Evolutionary conservation across 2,113 vertebrate genomes (phyloP), one percentile per base, ranked within the genome.

Genomic region (Phaethornis superciliosus): DNA sequence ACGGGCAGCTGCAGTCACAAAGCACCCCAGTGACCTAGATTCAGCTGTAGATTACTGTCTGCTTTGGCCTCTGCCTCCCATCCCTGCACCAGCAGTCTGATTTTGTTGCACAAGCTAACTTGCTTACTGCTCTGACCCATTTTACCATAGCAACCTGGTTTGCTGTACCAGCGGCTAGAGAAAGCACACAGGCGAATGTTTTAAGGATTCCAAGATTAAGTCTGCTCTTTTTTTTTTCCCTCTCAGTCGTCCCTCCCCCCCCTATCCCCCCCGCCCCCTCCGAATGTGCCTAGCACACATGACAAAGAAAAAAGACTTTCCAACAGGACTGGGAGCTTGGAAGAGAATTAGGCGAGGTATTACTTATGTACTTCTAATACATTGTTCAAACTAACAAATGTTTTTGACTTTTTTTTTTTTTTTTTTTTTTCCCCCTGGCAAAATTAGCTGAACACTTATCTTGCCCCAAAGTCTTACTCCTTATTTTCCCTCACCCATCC

Each of bases 11-110:
- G 97, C 97, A 96, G 97, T 97, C 97, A 95, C 90, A 97, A 97
- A 98, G 98, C 96, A 98, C 98, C 98, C 98, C 81, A 96, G 97
- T 99, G 99, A 99, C 99, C 99, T 98, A 99, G 97, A 99, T 99
- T 98, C 98, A 97, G 97, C 97, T 91, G 97, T 96, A 98, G 98
- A 98, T 98, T 97, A 96, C 95, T 97, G 97, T 97, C 94, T 95
- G 96, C 96, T 97, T 88, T 85, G 96, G 97, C 93, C 97, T 72
- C 77, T 67, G 78, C 95, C 74, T 96, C 96, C 97, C 90, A 72
- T 92, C 63, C 4, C 94, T 74, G 90, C 63, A 67, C 96, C 96
- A 88, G 87, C 95, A 97, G 95, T 90, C 92, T 96, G 97, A 97
- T 97, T 97, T 97, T 97, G 97, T 97, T 96, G 96, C 97, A 93